Percentiles rank a stretch among this genome's conserved stretches.
Conservation (phyloP, 1,140 invertebrate species). For the Scaptodrosophila lebanonensis region DNA sequence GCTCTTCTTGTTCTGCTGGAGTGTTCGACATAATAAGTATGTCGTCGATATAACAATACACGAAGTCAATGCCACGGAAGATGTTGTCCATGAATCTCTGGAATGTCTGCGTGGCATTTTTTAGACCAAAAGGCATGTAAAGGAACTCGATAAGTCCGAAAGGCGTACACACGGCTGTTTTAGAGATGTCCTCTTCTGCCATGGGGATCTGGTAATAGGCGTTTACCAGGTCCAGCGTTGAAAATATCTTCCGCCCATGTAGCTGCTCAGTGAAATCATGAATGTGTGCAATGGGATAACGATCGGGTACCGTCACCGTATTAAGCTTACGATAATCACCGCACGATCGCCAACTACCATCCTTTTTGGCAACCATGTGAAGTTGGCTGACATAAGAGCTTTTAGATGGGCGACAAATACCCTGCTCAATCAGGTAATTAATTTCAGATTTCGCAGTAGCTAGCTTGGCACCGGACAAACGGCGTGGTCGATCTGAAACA, state of each 20-base stretch:
- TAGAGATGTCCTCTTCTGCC: too few relatives aligned
- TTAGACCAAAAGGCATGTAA: too few relatives aligned
- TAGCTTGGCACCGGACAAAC: conserved; percentile 66
- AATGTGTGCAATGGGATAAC: too few relatives aligned
- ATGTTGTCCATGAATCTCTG: too few relatives aligned
- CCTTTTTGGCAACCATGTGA: conserved; percentile 76
- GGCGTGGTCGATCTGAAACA: conserved; percentile 50
- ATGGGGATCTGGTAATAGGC: conserved; percentile 79
- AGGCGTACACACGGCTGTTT: too few relatives aligned
- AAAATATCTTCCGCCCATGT: conserved; percentile 72
- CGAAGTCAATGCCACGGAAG: too few relatives aligned
- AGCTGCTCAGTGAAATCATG: conserved; percentile 66
- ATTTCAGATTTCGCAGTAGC: conserved; percentile 50
- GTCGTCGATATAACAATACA: too few relatives aligned
- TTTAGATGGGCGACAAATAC: conserved; percentile 69
- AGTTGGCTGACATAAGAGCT: conserved; percentile 77
- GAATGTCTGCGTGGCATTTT: too few relatives aligned
- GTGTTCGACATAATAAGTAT: conserved; percentile 62
- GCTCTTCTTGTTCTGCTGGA: conserved; percentile 46
- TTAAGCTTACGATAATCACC: conserved; percentile 78
- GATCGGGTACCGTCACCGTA: conserved; percentile 67
- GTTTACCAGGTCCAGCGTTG: conserved; percentile 76
- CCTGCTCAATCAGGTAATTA: conserved; percentile 50
- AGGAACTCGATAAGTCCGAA: too few relatives aligned
- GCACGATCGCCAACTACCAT: conserved; percentile 67